Evolutionary conservation across 2,797 vertebrate genomes (phyloP).

Genomic region (Melanotaenia pygmaea): DNA sequence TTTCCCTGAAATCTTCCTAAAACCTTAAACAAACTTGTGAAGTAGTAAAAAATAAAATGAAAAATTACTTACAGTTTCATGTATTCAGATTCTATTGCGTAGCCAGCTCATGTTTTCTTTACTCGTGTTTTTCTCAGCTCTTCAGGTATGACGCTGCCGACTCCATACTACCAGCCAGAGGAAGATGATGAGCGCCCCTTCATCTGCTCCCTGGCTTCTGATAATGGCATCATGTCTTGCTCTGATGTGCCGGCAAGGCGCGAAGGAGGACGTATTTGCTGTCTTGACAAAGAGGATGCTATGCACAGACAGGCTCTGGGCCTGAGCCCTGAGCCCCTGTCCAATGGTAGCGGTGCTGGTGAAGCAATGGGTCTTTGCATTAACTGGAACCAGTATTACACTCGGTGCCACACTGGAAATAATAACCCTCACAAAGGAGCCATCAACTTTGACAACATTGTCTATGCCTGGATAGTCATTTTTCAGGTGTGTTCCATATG

Average conservation of each 20-base stretch:
- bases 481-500: constrained; percentile 79
- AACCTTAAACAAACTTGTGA: background rate
- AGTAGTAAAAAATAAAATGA: background rate
- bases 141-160: constrained; percentile 88
- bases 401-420: constrained; percentile 90
- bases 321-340: constrained; percentile 83
- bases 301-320: constrained; percentile 86
- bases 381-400: constrained; percentile 99
- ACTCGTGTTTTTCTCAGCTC: constrained; percentile 78
- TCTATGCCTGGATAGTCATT: constrained; percentile 98
- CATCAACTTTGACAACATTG: constrained; percentile 99
- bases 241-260: constrained; percentile 90
- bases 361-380: constrained; percentile 88
- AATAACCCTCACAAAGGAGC: constrained; percentile 96
- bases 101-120: background rate
- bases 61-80: background rate
- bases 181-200: constrained; percentile 96
- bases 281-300: constrained; percentile 93
- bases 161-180: constrained; percentile 92
- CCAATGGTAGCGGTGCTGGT: constrained; percentile 82
- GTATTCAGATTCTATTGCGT: background rate
- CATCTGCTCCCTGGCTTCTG: constrained; percentile 95
- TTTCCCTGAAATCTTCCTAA: constrained; percentile 8
- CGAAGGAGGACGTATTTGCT: constrained; percentile 92
- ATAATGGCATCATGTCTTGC: constrained; percentile 98